phyloP scores from a whole-genome alignment of 2,113 vertebrate species.

The Tylochromis polylepis region DNA sequence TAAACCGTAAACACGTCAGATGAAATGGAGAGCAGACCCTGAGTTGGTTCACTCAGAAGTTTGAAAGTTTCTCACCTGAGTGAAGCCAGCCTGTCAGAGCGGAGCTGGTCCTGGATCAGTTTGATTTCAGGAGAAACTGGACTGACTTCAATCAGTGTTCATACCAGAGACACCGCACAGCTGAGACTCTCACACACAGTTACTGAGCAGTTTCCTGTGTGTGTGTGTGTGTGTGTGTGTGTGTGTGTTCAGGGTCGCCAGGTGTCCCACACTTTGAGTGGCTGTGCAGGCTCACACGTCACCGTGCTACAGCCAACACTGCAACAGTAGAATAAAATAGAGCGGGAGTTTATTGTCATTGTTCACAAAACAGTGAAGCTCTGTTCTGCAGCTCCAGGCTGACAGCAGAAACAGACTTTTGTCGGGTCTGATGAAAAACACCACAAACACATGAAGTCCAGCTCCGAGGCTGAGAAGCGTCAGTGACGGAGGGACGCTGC shows the following conservation, averaged over 20 bases:
- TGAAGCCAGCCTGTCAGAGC: neutral
- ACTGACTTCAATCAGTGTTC: neutral
- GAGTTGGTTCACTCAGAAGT: accelerated
- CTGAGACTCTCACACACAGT: neutral
- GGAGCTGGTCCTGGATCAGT: too few relatives aligned
- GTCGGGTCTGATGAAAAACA: accelerated
- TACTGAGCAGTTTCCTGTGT: accelerated
- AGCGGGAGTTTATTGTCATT: neutral
- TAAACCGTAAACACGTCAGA: neutral
- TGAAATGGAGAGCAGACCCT: neutral
- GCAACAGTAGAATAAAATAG: neutral
- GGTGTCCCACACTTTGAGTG: too few relatives aligned
- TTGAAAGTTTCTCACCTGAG: neutral
- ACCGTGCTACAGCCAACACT: neutral
- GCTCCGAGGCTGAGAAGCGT: neutral
- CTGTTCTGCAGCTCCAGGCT: neutral
- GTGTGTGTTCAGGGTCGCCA: too few relatives aligned
- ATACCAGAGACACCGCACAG: neutral
- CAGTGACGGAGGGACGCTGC: neutral
- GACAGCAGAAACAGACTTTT: neutral
- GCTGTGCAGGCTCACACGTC: too few relatives aligned
- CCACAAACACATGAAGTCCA: neutral
- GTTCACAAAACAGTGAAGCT: neutral
- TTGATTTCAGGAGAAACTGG: too few relatives aligned
- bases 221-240: neutral